Base-by-base conservation (phyloP, 2,797 vertebrate species). In the Austrolebias charrua region DNA sequence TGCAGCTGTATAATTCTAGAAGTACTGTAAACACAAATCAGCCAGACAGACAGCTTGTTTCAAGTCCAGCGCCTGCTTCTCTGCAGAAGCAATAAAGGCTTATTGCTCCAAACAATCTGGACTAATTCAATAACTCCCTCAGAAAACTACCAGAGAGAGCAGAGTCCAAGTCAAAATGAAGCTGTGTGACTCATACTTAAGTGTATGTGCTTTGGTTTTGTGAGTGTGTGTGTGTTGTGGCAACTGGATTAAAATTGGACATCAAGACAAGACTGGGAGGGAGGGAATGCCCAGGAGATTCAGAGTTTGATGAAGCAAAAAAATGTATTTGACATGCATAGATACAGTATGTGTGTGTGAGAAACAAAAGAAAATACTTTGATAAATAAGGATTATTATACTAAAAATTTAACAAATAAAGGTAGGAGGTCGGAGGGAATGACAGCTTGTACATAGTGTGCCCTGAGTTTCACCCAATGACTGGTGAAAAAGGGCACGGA, bases 81-180 rank as follows among this genome's bases (percentile, higher is more conserved):
- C 59, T 70, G 63, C 73, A 58, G 71, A 65, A 73, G 66, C 66
- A 74, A 67, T 48, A 69, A 63, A 51, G 64, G 45, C 63, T 76
- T 80, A 73, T 83, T 75, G 53, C 65, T 66, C 46, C 52, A 64
- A 40, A 54, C 61, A 64, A 76, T 73, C 58, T 70, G 63, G 74
- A 76, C 81, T 72, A 64, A 75, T 78, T 59, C 44, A 80, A 82
- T 18, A 4, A 15, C n/a, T 31, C 12, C 4, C 8, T 14, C 19
- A 16, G 28, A 45, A 69, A 73, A 67, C 58, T 54, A 69, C 49
- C 71, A 44, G 64, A 45, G 48, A 78, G 66, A 73, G 69, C 72
- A 73, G 80, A 68, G 80, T 64, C 59, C 72, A 75, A 44, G 65
- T 68, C 81, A 78, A 62, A 76, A 55, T 59, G 63, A 73, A 33